Conservation (phyloP, 2,113 vertebrate genomes). For the Melanostigma gelatinosum region DNA sequence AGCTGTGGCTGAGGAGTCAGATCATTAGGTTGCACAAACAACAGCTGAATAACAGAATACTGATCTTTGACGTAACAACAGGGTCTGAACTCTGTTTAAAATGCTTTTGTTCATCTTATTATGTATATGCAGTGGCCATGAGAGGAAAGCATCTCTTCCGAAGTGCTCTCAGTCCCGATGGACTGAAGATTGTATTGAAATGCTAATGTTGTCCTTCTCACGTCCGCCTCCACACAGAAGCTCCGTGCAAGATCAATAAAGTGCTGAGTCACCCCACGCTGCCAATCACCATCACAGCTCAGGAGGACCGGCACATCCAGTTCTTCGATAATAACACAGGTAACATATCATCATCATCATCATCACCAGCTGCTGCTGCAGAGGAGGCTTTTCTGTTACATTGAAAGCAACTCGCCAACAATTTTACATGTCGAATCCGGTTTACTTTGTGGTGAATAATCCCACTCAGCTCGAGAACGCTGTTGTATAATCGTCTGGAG, state of each 20-base stretch:
- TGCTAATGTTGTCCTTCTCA: not conserved
- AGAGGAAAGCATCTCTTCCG: not conserved
- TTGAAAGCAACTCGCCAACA: not conserved
- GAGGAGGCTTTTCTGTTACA: not conserved
- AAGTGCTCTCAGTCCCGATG: not conserved
- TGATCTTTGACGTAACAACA: not conserved
- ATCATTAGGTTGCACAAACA: not conserved
- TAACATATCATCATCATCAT: constrained; percentile 63
- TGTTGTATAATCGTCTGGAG: not conserved
- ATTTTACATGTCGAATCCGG: not conserved
- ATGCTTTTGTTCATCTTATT: no score
- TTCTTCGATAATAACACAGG: constrained; percentile 98
- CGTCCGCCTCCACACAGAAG: constrained; percentile 52
- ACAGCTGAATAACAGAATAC: not conserved
- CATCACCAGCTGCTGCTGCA: not conserved
- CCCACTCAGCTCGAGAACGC: not conserved
- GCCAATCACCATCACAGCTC: constrained; percentile 95
- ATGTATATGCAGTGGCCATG: not conserved
- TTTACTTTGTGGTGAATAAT: not conserved
- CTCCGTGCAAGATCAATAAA: constrained; percentile 92
- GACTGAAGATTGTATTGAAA: not conserved
- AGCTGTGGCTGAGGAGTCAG: not conserved
- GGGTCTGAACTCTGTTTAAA: no score
- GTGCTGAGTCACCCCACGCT: constrained; percentile 97
- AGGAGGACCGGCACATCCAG: constrained; percentile 95